A percentile compares a stretch with the other conserved stretches of the same genome.
These are phyloP conservation scores for Ovis aries DNA, from an alignment of 2,113 vertebrate species.

Conservation along the genomic window DNA sequence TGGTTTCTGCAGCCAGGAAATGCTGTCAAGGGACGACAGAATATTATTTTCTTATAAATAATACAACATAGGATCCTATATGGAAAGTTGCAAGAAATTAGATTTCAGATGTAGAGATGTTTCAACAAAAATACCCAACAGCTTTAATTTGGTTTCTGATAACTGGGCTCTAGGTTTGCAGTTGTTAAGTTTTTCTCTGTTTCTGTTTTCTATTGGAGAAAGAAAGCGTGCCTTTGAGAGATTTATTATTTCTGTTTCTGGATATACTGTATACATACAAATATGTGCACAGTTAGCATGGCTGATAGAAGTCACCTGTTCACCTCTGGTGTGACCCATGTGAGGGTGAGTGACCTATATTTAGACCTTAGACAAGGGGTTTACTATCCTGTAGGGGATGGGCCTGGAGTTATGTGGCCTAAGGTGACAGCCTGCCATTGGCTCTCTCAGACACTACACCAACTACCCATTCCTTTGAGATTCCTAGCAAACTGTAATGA, in stretches of 20 bases:
- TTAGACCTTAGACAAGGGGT: neutral
- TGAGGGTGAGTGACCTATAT: neutral
- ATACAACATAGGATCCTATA: conserved; percentile 79
- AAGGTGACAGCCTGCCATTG: neutral
- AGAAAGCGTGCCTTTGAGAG: conserved; percentile 1
- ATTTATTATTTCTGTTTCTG: conserved; percentile 34
- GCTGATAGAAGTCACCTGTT: neutral
- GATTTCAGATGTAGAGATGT: conserved; percentile 67
- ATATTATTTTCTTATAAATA: conserved; percentile 85
- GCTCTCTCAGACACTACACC: neutral
- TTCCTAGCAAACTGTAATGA: neutral
- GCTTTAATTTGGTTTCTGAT: conserved; percentile 69
- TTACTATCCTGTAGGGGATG: neutral
- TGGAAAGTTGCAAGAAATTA: conserved; percentile 73
- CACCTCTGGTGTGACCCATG: no score
- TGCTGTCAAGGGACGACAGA: conserved; percentile 77
- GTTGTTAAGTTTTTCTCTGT: conserved; percentile 52
- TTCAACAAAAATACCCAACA: conserved; percentile 64
- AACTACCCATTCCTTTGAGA: neutral
- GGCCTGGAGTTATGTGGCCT: neutral
- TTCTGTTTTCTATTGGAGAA: conserved; percentile 33
- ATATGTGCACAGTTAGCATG: neutral
- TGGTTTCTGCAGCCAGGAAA: conserved; percentile 76
- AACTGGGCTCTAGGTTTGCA: conserved; percentile 52
- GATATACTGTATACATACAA: neutral